These are phyloP conservation scores for Panagrolaimus sp. DNA, from an alignment of 1,140 invertebrate genomes.

Conservation along the genomic window DNA sequence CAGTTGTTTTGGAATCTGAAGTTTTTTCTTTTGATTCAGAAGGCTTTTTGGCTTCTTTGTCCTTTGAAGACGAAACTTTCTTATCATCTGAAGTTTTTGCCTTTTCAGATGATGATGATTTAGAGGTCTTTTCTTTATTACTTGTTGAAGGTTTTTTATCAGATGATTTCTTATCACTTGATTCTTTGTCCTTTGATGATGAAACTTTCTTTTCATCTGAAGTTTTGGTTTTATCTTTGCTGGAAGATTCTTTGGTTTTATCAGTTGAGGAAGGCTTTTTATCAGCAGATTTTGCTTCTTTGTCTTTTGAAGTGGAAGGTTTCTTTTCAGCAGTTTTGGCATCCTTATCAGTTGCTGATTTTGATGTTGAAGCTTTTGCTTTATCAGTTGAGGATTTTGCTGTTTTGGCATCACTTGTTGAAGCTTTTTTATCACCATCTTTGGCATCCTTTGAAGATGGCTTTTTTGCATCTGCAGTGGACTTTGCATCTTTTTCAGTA, in stretches of 20 bases:
- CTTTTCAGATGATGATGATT: background rate
- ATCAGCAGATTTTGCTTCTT: background rate
- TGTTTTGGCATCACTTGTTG: background rate
- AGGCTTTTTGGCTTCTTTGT: background rate
- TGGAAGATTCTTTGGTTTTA: background rate
- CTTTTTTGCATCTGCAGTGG: background rate
- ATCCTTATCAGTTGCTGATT: background rate
- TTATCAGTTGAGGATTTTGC: background rate
- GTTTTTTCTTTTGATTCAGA: background rate
- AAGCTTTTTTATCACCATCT: background rate
- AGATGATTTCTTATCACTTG: background rate
- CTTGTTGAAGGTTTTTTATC: no score
- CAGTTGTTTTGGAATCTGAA: background rate
- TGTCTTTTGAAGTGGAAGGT: background rate
- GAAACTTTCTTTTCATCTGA: background rate
- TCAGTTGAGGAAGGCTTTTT: background rate
- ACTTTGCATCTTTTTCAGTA: background rate
- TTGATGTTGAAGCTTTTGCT: no score
- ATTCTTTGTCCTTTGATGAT: slow-evolving; percentile 6
- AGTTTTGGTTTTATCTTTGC: no score
- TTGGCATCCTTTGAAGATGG: background rate
- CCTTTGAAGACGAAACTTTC: background rate
- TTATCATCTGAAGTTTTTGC: background rate
- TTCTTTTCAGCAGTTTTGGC: background rate
- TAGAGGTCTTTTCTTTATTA: background rate